Evolutionary conservation across 2,797 vertebrate species (phyloP).

Genomic region (Leucoraja ocellata): DNA sequence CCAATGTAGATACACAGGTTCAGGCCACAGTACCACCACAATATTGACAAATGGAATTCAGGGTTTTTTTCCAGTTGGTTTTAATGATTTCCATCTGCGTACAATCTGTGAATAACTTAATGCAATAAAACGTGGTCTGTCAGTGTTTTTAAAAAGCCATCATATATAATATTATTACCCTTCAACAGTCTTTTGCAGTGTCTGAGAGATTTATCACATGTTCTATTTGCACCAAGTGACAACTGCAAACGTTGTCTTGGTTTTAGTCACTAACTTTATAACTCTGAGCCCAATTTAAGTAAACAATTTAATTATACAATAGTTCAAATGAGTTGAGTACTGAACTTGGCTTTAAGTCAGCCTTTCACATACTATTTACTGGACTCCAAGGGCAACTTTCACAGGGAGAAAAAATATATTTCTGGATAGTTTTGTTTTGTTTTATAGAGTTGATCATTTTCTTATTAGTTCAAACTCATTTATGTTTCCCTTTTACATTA

Average conservation of each 20-base stretch:
- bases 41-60: not conserved
- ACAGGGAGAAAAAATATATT: not conserved
- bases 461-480: not conserved
- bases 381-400: not conserved
- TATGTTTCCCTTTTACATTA: not conserved
- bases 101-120: not conserved
- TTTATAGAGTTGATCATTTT: not conserved
- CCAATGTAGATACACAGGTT: not conserved
- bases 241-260: not conserved
- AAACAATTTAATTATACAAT: not conserved
- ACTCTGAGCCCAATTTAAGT: not conserved
- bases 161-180: not conserved
- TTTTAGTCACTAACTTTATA: not conserved
- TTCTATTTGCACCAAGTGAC: not conserved
- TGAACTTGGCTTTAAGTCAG: not conserved
- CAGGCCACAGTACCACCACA: not conserved
- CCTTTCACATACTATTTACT: not conserved
- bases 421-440: not conserved
- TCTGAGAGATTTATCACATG: not conserved
- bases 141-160: not conserved
- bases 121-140: not conserved
- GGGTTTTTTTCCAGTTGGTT: not conserved
- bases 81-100: constrained; percentile 10
- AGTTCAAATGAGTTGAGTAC: not conserved
- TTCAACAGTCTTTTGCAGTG: not conserved